Evolutionary conservation across 2,113 vertebrate species (phyloP), one percentile per base, ranked within the genome.

Genomic region (Spea multiplicata): DNA sequence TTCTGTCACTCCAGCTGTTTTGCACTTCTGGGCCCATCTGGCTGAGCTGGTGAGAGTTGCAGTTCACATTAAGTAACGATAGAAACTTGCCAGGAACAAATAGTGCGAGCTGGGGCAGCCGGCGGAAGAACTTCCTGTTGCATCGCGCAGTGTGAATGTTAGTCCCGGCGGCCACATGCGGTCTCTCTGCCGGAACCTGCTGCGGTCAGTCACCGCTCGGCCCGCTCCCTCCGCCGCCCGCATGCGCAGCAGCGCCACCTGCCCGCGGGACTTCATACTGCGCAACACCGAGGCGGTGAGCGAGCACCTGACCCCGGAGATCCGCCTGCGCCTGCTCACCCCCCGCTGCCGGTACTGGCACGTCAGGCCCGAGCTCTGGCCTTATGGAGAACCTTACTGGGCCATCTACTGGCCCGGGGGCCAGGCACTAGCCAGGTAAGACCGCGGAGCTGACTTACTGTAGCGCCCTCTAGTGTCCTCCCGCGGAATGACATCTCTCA

Each of bases 341-440:
- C 91, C 94, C 4, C 90, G 74, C 12, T 98, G 96, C 86, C 91
- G 88, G 44, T 97, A 97, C 83, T 98, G 97, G 96, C 86, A 86
- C 73, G 94, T 95, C 57, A 93, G 85, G 46, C 91, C 94, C 0
- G 94, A 96, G 48, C 82, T 93, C 3, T 99, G 97, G 97, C 97
- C 97, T n/a, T 93, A 95, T 0, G 81, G 87, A 0, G 95, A 98
- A 44, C 97, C 96, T 0, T 98, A 93, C 84, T 98, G 97, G 96
- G 96, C 96, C 0, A 92, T 98, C 84, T 98, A 98, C 84, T 98
- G 97, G 97, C 97, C 97, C 0, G 97, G 97, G 75, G 96, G 97
- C 69, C 97, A 98, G 80, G 97, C 95, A 1, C 86, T 98, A 4
- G 89, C 94, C 44, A 95, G 96, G 96, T 98, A 90, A 68, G 64